Base-by-base conservation (phyloP, 2,797 vertebrate species). In the Gallinago solitaria region DNA sequence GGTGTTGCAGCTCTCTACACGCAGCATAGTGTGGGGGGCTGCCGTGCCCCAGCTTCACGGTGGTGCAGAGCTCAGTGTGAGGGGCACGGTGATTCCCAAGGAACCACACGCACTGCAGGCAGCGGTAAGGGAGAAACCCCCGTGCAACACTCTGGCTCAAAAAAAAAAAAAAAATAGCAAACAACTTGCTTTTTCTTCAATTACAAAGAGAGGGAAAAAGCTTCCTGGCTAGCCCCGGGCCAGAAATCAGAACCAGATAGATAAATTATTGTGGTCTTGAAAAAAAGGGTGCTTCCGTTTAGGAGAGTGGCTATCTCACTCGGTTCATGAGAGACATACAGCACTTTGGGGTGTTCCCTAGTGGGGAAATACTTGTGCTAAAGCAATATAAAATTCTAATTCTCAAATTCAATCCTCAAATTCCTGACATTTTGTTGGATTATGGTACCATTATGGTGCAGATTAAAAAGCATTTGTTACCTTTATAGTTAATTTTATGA, bases 391-490 rank as follows among this genome's bases (percentile, higher is more conserved):
- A 43, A 76, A 83, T 25, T 56, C 45, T 81, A 85, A 90, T 88
- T 64, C 89, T 85, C 56, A 64, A 63, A 78, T 90, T 85, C 64
- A 54, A 7, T 54, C 73, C 89, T 85, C 60, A 60, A 67, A 82
- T 90, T 85, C 60, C 59, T 73, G 80, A 47, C 39, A 12, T 80
- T 95, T 90, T 92, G 18, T 82, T 92, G 65, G 39, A 83, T 92
- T 79, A 63, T 53, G 39, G 41, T 41, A 83, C 24, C 41, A 17
- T 76, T 80, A 54, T 8, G 5, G 37, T 57, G 41, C 43, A 83
- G 73, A 88, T 94, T 95, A 83, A 90, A 95, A 92, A 80, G 41
- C 57, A 65, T 85, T 96, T 96, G 32, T 74, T 92, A 83, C 35
- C 41, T 87, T 89, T 87, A 35, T 47, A 90, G 63, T 94, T 95